These are phyloP conservation scores for Myocastor coypus DNA, from an alignment of 2,113 vertebrate species.

Conservation along the genomic window DNA sequence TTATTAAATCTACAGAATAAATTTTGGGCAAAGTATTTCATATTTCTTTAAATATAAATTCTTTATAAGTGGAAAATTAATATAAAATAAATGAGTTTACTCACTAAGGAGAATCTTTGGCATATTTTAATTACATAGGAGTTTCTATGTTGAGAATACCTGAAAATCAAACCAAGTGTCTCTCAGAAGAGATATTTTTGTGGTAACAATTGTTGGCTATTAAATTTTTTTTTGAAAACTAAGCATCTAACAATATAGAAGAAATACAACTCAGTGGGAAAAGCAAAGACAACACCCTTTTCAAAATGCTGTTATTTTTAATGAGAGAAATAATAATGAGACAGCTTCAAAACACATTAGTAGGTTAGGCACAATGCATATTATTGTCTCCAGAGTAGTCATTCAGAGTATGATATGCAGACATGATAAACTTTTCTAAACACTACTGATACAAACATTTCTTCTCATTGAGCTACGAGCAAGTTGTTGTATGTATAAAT, in stretches of 20 bases:
- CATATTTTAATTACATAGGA: not conserved
- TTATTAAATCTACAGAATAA: not conserved
- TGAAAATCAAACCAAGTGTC: not conserved
- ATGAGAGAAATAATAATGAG: too few species aligned
- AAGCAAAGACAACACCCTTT: not conserved
- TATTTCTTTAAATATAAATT: not conserved
- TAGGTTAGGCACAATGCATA: too few species aligned
- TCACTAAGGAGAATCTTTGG: not conserved
- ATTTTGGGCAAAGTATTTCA: not conserved
- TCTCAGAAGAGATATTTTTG: not conserved
- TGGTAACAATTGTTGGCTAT: not conserved
- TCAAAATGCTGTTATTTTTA: too few species aligned
- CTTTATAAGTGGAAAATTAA: not conserved
- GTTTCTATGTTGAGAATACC: not conserved
- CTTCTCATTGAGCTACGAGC: too few species aligned
- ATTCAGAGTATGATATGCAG: too few species aligned
- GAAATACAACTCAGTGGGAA: not conserved
- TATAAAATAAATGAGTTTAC: not conserved
- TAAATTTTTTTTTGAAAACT: not conserved
- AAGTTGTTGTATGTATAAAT: too few species aligned
- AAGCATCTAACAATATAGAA: not conserved
- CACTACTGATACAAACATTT: too few species aligned
- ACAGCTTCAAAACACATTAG: too few species aligned
- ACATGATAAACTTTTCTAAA: too few species aligned
- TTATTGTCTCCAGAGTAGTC: too few species aligned